Conservation (phyloP, 2,888 invertebrate genomes). For the Pseudanteris insignis region DNA sequence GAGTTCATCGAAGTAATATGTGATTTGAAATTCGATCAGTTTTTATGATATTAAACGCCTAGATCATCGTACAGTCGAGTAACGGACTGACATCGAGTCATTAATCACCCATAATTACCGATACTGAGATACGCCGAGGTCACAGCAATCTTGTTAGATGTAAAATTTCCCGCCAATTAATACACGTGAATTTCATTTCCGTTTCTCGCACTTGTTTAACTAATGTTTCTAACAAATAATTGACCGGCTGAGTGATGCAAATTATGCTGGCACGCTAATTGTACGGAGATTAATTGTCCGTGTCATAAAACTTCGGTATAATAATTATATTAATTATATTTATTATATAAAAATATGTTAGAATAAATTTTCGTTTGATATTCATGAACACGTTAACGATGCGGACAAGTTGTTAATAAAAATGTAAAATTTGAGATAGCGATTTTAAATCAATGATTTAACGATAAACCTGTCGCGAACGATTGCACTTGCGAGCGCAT, state of each 20-base stretch:
- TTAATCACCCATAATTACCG: constrained; percentile 61
- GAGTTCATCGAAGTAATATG: constrained; percentile 27
- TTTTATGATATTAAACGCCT: constrained; percentile 45
- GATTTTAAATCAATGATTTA: no score
- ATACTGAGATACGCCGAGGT: constrained; percentile 53
- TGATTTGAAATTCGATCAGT: constrained; percentile 44
- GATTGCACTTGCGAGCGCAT: constrained; percentile 19
- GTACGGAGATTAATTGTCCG: no score
- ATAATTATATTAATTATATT: no score
- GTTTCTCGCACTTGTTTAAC: background rate
- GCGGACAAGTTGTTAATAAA: no score
- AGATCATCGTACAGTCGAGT: constrained; percentile 44
- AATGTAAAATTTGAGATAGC: no score
- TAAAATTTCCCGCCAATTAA: constrained; percentile 40
- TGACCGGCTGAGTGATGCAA: no score
- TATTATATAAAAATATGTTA: no score
- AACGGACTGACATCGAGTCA: constrained; percentile 50
- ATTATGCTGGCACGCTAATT: no score
- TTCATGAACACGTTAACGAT: no score
- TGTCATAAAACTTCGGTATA: no score
- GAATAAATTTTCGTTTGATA: no score
- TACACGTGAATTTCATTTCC: constrained; percentile 47
- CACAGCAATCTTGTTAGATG: constrained; percentile 41
- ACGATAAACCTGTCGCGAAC: constrained; percentile 26
- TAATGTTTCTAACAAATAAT: no score